These are phyloP conservation scores for Drusus annulatus DNA, from an alignment of 1,140 invertebrate species.

Conservation along the genomic window DNA sequence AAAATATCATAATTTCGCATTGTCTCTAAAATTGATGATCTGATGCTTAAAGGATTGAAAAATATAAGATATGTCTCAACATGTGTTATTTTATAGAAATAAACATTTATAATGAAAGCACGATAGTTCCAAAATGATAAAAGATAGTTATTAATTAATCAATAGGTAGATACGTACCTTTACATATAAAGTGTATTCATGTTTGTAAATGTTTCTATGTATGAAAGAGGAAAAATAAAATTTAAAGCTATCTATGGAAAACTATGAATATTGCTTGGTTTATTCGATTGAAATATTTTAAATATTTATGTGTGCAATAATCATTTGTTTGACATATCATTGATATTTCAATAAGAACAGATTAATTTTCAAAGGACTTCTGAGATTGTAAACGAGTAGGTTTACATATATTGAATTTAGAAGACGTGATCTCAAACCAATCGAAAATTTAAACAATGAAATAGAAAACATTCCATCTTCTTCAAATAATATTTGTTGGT, in stretches of 20 bases:
- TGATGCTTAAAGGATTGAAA: constrained; percentile 16
- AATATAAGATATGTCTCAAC: background rate
- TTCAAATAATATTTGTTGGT: too few species aligned
- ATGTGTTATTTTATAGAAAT: constrained; percentile 42
- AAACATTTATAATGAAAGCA: constrained; percentile 50
- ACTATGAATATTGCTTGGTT: background rate
- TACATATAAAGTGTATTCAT: constrained; percentile 29
- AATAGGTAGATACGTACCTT: background rate
- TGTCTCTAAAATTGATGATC: constrained; percentile 6
- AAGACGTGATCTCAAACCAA: too few species aligned
- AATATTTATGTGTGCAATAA: constrained; percentile 6
- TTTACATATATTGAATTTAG: too few species aligned
- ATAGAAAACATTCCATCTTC: too few species aligned
- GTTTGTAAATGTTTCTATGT: constrained; percentile 16
- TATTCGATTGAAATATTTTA: background rate
- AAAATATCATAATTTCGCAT: constrained; percentile 24
- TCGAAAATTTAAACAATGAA: too few species aligned
- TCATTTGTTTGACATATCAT: background rate
- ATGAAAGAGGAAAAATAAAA: background rate
- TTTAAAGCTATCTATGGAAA: background rate
- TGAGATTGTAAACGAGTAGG: too few species aligned
- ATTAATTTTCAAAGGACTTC: too few species aligned
- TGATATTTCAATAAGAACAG: too few species aligned
- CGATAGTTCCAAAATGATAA: constrained; percentile 57
- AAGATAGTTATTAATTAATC: constrained; percentile 42